A percentile compares a stretch with the other conserved stretches of the same genome.
These are phyloP conservation scores for Thripadectes ignobilis DNA, from an alignment of 2,797 vertebrate genomes.

Conservation along the genomic window DNA sequence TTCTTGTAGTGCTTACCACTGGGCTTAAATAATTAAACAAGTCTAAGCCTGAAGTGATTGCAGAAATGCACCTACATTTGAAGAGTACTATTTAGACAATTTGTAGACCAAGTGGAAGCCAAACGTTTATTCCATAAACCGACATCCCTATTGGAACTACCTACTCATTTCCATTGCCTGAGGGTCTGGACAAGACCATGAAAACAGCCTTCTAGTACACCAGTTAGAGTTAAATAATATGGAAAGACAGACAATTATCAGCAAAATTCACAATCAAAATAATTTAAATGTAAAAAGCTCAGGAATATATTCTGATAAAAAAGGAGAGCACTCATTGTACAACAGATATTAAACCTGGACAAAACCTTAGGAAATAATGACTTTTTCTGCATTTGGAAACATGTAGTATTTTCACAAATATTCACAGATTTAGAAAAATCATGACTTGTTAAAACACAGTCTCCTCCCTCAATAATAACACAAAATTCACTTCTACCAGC, in stretches of 20 bases:
- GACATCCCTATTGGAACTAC: neutral
- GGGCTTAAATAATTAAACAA: conserved; percentile 23
- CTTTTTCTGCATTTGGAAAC: neutral
- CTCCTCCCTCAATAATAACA: neutral
- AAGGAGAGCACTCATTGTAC: neutral
- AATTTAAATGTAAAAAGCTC: neutral
- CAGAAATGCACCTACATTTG: neutral
- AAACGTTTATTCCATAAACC: neutral
- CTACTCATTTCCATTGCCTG: neutral
- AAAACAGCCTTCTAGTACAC: neutral
- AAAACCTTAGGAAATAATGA: neutral
- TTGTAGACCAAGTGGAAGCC: conserved; percentile 2
- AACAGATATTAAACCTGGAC: neutral
- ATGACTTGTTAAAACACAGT: neutral
- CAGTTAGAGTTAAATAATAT: neutral
- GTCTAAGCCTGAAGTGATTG: neutral
- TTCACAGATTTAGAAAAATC: neutral
- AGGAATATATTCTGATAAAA: neutral
- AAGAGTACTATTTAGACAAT: conserved; percentile 6
- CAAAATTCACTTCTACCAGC: neutral
- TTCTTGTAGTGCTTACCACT: neutral
- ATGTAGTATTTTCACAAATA: neutral
- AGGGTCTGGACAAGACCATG: neutral
- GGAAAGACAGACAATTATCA: neutral
- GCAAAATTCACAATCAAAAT: neutral